Evolutionary conservation across 1,140 invertebrate genomes (phyloP), one percentile per base, ranked within the genome.

Genomic region (Bactericera cockerelli): DNA sequence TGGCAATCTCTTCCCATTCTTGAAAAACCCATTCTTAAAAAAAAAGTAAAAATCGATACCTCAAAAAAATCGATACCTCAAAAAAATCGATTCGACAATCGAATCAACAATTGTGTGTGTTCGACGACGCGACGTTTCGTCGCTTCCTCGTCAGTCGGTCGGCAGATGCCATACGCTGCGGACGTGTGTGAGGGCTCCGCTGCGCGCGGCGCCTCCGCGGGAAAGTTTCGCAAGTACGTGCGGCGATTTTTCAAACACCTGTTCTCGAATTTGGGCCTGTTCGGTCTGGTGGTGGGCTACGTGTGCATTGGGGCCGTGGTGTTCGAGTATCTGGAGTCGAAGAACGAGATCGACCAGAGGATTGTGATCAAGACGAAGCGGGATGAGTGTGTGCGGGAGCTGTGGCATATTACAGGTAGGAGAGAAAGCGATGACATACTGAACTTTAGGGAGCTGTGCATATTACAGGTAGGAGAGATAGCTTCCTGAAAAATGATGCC

Each of bases 381-480:
- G 1, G 71, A 73, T 59, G 71, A 73, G 42, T 73, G 71, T 33
- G 57, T 73, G 38, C 62, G 66, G 16, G 71, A 73, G 57, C 63
- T 73, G n/a, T 73, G 71, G 71, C 71, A 69, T 39, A 71, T 73
- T 60, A 73, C 72, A 61, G 70, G 72, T 73, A 49, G 22, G 42
- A 36, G 33, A 36, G 33, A n/a, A n/a, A n/a, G n/a, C n/a, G n/a
- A n/a, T n/a, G n/a, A n/a, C n/a, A n/a, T n/a, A n/a, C n/a, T n/a
- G n/a, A n/a, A n/a, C n/a, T n/a, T n/a, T n/a, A n/a, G n/a, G n/a
- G n/a, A n/a, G n/a, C n/a, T n/a, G n/a, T n/a, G n/a, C n/a, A n/a
- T 31, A 31, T 6, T 13, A 31, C 13, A 31, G 13, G 4, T 31
- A 31, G 4, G 4, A 31, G 4, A 31, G 28, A 13, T 31, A 31